Percentiles rank a stretch among this genome's conserved stretches.
These are phyloP conservation scores for Boulengerochromis microlepis DNA, from an alignment of 2,113 vertebrate genomes.

Conservation along the genomic window DNA sequence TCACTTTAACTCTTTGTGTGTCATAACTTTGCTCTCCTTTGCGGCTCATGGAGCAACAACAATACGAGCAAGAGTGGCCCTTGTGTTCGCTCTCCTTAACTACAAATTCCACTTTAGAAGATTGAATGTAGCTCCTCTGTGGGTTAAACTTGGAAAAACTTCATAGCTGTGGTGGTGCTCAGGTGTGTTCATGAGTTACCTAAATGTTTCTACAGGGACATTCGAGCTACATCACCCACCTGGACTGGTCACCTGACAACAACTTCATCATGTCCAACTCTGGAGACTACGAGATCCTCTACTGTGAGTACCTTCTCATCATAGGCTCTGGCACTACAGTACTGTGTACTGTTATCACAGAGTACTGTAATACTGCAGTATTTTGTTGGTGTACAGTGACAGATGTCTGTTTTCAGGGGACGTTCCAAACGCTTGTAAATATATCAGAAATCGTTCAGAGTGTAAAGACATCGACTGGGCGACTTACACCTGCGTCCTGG, in stretches of 20 bases:
- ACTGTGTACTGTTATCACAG: neutral
- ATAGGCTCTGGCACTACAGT: neutral
- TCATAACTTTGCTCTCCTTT: neutral
- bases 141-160: neutral
- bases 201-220: conserved; percentile 80
- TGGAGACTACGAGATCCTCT: conserved; percentile 98
- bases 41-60: neutral
- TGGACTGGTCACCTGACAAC: conserved; percentile 98
- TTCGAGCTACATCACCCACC: conserved; percentile 99
- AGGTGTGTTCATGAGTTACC: neutral
- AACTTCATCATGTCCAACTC: conserved; percentile 99
- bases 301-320: conserved; percentile 82
- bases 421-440: conserved; percentile 89
- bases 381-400: neutral
- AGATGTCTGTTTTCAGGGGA: conserved; percentile 77
- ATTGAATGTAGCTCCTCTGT: neutral
- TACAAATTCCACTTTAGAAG: neutral
- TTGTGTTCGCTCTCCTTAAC: neutral
- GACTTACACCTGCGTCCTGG: conserved; percentile 93
- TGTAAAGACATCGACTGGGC: conserved; percentile 98
- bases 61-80: neutral
- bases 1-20: neutral
- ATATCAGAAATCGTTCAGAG: conserved; percentile 93
- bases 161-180: neutral
- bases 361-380: neutral